Evolutionary conservation across 2,888 invertebrate species (phyloP), one percentile per base, ranked within the genome.

Genomic region (Tenthredo scrophulariae): DNA sequence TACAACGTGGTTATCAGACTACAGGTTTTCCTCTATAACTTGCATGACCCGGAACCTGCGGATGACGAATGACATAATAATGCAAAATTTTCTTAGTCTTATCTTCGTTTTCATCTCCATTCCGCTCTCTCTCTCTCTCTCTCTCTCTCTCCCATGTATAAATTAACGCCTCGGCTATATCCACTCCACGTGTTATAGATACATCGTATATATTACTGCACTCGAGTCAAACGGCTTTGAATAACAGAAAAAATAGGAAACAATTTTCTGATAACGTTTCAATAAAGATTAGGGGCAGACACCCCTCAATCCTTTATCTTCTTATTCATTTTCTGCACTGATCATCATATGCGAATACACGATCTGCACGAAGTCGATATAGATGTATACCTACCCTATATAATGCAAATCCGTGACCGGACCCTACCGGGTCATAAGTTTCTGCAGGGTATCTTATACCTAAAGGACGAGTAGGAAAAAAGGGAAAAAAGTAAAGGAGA

Each of bases 41-140:
- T 13, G 40, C 9, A 4, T 22, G 26, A 46, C 46, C 40, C 74
- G 74, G 40, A 43, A 50, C 77, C 77, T 58, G 43, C 70, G 84
- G 46, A 86, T 87, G 86, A 87, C 85, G 85, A 87, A 88, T 86
- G 86, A 87, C 85, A 87, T 87, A 87, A 87, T 87, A 88, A 87
- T 87, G 86, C 84, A 88, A 89, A 88, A 89, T 33, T 33, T 58
- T 46, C 46, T 77, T 77, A 54, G 3, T 54, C 33, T 77, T 33
- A 50, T 22, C 46, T 26, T n/a, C 6, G 6, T 22, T 29, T 18
- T 26, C 18, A 40, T 50, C n/a, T 79, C 18, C 18, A 46, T 37
- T 79, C 18, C 33, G 15, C 13, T 6, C 7, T 37, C 37, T 37
- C 37, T 37, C 37, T 37, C 37, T 37, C 37, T 37, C 37, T 33